These are phyloP conservation scores for Psittacula derbiana DNA, from an alignment of 2,797 vertebrate species.

Conservation along the genomic window DNA sequence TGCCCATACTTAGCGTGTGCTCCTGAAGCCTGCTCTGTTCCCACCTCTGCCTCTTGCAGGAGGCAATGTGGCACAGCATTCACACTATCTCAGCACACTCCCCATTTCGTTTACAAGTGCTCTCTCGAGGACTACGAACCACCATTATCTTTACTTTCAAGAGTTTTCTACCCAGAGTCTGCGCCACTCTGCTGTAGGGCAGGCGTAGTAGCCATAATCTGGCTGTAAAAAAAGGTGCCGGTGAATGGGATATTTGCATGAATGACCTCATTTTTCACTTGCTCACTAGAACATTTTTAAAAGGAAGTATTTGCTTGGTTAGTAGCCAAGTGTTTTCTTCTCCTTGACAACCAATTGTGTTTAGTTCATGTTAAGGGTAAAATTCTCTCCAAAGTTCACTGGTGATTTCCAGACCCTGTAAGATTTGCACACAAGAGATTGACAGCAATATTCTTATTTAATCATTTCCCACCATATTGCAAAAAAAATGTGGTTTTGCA, in stretches of 20 bases:
- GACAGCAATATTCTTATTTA: conserved; percentile 37
- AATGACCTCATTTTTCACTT: conserved; percentile 1
- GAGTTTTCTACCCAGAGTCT: not conserved
- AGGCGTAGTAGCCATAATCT: not conserved
- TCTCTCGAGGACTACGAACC: not conserved
- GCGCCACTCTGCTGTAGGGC: not conserved
- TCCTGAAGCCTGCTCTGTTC: not conserved
- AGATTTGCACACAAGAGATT: not conserved
- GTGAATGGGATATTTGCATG: conserved; percentile 6
- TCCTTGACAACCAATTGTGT: conserved; percentile 42
- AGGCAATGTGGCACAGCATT: not conserved
- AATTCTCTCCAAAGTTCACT: conserved; percentile 10
- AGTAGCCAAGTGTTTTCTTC: conserved; percentile 55
- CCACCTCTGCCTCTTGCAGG: not conserved
- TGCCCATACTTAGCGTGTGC: not conserved
- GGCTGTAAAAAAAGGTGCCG: not conserved
- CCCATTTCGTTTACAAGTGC: not conserved
- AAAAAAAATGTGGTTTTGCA: conserved; percentile 11
- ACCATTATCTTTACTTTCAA: not conserved
- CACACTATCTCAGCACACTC: not conserved
- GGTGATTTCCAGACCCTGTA: conserved; percentile 17
- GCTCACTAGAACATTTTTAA: not conserved
- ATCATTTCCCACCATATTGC: conserved; percentile 2
- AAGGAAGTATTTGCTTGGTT: conserved; percentile 36
- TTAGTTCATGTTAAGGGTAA: conserved; percentile 27